Base-by-base conservation (phyloP, 2,888 invertebrate species). In the Pasiphila rectangulata region DNA sequence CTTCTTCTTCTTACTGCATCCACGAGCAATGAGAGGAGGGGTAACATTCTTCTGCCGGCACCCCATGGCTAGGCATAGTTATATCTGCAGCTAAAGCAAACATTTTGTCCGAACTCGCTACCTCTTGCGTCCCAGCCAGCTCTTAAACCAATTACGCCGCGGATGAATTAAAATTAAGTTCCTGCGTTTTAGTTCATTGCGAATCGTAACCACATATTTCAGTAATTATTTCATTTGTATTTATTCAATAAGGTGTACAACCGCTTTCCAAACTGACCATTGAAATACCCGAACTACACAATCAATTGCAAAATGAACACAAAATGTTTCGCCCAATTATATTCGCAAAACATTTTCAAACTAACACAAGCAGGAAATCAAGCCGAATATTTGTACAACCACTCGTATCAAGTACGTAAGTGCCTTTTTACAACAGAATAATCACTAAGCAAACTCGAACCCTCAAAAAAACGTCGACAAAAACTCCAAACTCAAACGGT, bases 401-500 rank as follows among this genome's bases (percentile, higher is more conserved):
- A 67, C 70, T 54, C 52, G 42, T 39, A 48, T 55, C 37, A 51
- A 52, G 60, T 40, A 61, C 54, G 70, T 62, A 71, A 49, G 35
- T 45, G 42, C 45, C 56, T 63, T 64, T 67, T 67, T 71, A 63
- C 61, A 65, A 61, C 63, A 53, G 57, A 67, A 76, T 72, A 69
- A 77, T 75, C 68, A 71, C 61, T 56, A 56, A 64, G 49, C 66
- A 66, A 75, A 68, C 71, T 74, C 58, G 55, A 54, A 70, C 66
- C 72, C 69, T 64, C 57, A 66, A 72, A 74, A 36, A 73, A 73
- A 72, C 67, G 53, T 57, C 63, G 56, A 72, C 72, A 77, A 78
- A 80, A 80, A 77, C 58, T 46, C 41, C 57, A 41, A 67, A 64
- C 64, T 48, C 47, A 53, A 83, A 83, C 83, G 72, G 72, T 79